phyloP scores from a whole-genome alignment of 2,797 vertebrate species.

The Triplophysa bombifrons region DNA sequence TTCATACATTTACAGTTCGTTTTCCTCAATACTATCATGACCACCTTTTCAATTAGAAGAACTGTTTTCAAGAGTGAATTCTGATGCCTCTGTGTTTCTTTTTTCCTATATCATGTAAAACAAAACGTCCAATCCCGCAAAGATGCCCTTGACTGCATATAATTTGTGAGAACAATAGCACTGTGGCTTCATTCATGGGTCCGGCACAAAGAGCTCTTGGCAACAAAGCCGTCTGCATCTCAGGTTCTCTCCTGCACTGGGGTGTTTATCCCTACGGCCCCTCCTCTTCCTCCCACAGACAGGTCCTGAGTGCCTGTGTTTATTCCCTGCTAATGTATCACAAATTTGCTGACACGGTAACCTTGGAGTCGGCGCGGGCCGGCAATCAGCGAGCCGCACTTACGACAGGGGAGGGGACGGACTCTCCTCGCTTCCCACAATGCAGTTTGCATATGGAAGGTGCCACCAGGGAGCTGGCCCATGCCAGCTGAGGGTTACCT shows the following conservation, averaged over 20 bases:
- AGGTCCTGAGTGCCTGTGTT: conserved; percentile 84
- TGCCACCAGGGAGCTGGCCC: conserved; percentile 87
- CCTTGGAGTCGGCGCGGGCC: conserved; percentile 82
- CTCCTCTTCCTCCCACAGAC: conserved; percentile 67
- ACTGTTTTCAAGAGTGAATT: conserved; percentile 6
- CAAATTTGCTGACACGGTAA: conserved; percentile 87
- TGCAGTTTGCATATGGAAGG: conserved; percentile 91
- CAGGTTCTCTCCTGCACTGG: conserved; percentile 31
- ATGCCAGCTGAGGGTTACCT: conserved; percentile 93
- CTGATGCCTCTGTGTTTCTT: neutral
- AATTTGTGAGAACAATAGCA: conserved; percentile 21
- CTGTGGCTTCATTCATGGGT: conserved; percentile 38
- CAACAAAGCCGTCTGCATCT: conserved; percentile 46
- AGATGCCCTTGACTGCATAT: conserved; percentile 28
- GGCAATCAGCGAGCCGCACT: conserved; percentile 77
- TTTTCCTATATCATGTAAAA: conserved; percentile 28
- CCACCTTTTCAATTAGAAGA: neutral
- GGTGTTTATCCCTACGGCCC: conserved; percentile 42
- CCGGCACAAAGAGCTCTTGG: conserved; percentile 40
- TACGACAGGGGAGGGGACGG: conserved; percentile 75
- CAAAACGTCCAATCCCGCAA: conserved; percentile 17
- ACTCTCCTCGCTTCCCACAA: conserved; percentile 82
- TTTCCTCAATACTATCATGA: neutral
- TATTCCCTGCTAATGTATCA: conserved; percentile 89
- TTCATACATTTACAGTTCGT: neutral